Base-by-base conservation (phyloP, 2,888 invertebrate species). In the Lissonota sp. region DNA sequence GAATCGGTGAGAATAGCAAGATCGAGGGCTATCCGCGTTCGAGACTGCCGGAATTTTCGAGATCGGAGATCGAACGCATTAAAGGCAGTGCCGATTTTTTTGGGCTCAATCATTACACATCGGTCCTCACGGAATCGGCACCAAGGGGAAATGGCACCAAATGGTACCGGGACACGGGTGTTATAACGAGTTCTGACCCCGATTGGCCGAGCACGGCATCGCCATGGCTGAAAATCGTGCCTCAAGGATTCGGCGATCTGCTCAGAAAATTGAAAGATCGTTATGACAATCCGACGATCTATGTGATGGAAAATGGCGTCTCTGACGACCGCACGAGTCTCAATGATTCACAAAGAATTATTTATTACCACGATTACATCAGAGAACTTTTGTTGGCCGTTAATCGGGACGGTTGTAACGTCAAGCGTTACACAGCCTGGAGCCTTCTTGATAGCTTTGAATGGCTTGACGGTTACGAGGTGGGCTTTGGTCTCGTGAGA, bases 361-460 rank as follows among this genome's bases (percentile, higher is more conserved):
- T 81, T 16, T 91, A 88, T 80, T 81, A 92, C 0, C 91, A 93
- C 82, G 90, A 86, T 6, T 94, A 94, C 80, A 87, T 95, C 5
- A 89, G 90, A 37, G 93, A 93, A 3, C 72, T 94, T 76, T 80
- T 94, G 16, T 92, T 94, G 63, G 94, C 94, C 0, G 83, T 94
- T 0, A 89, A 93, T 6, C 82, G 84, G 7, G 93, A 94, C 5
- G 93, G 93, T 0, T 94, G 93, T 73, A 91, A 94, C 83, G 88
- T 94, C 0, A 90, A 85, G 76, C 94, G 94, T 0, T 96, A 95
- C 86, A 93, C 94, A 0, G 93, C 93, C 0, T 95, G 95, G 95
- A 94, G 94, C 42, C 89, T 96, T 5, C 93, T 95, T 87, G 96
- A 96, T 85, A 95, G 94, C 85, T 95, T 95, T 85, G 95, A 95